Percentiles rank a stretch among this genome's conserved stretches.
Conservation (phyloP, 1,140 invertebrate genomes). For the Brachionus rotundiformis region DNA sequence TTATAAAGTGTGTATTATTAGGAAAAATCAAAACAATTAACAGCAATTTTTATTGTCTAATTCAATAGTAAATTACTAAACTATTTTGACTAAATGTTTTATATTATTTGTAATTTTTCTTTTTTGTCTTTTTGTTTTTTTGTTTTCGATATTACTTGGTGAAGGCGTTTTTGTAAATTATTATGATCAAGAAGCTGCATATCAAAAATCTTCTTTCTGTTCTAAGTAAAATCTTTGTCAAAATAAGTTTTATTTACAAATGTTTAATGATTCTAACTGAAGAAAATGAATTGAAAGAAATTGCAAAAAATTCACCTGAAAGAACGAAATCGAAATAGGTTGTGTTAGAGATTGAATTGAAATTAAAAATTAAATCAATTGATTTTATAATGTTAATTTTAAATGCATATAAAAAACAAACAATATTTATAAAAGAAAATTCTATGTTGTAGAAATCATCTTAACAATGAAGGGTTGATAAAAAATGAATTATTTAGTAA, state of each 20-base stretch:
- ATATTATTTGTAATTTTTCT: too few relatives aligned
- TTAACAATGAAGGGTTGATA: neutral
- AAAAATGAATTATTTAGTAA: neutral
- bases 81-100: too few relatives aligned
- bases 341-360: too few relatives aligned
- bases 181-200: too few relatives aligned
- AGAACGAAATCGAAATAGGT: neutral
- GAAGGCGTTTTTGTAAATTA: too few relatives aligned
- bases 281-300: neutral
- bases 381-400: neutral
- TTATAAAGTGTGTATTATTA: neutral
- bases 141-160: too few relatives aligned
- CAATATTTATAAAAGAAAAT: neutral
- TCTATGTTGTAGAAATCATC: slow-evolving; percentile 9
- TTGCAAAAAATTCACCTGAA: neutral
- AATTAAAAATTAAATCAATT: neutral
- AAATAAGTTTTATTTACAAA: neutral
- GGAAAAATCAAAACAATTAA: too few relatives aligned
- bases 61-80: too few relatives aligned
- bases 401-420: neutral
- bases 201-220: too few relatives aligned
- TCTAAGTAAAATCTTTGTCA: neutral
- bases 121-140: too few relatives aligned
- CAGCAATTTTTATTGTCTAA: too few relatives aligned
- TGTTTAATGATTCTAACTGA: neutral